Evolutionary conservation across 2,888 invertebrate genomes (phyloP), one percentile per base, ranked within the genome.

Genomic region (Pachycephus smyrnensis): DNA sequence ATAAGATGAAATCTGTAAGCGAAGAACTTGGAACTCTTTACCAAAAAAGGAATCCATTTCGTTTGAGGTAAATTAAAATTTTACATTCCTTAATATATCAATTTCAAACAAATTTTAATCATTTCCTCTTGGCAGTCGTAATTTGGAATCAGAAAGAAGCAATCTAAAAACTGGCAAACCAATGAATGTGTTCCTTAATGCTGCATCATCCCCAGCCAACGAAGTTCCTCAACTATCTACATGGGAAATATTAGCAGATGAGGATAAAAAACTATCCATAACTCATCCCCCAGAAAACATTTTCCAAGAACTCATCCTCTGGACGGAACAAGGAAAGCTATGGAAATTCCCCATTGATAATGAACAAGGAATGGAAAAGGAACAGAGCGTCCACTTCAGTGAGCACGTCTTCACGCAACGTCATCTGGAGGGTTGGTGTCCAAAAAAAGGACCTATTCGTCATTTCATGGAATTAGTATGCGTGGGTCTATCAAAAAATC

Each of bases 301-400:
- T 88, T 98, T 97, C 91, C 96, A 99, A 91, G 97, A 99, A 92
- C 96, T 98, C 95, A 96, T 97, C 74, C 90, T 94, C 76, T 98
- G 98, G 98, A 99, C 99, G 0, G 95, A 98, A 77, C 95, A 98
- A 90, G 98, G 98, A 71, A 98, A 98, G 92, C 91, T 99, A 23
- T 99, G 99, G 99, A 95, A 95, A 83, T 99, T 98, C 90, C 99
- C 99, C 1, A 98, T 99, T 81, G 94, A 99, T 91, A 99, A 99
- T 93, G 99, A 99, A 92, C 96, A 97, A 93, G 98, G 95, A 76
- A 89, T 96, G 88, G 94, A 94, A 77, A 94, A 95, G 84, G 94
- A 94, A 81, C 92, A 94, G 23, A 91, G 91, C 88, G 95, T 95
- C 0, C 95, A 96, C 84, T 99, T 99, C 91, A 95, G 97, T 0